Evolutionary conservation across 1,140 invertebrate genomes (phyloP).

Genomic region (Drosophila elegans): DNA sequence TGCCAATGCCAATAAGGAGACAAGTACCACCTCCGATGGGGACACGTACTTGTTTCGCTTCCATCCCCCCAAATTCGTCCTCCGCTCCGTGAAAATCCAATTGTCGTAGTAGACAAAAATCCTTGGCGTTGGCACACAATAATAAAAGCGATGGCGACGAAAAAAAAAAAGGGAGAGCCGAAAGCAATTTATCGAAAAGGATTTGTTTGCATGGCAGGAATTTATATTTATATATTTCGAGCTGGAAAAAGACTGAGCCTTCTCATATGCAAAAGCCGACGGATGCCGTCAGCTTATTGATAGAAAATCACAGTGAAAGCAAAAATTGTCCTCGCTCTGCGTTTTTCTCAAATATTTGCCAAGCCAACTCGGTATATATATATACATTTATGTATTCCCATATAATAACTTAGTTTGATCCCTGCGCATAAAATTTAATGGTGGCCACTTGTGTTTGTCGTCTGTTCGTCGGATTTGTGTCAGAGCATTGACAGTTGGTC

Average conservation of each 20-base stretch:
- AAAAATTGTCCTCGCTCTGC: conserved; percentile 24
- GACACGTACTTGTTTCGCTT: conserved; percentile 58
- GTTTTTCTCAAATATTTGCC: conserved; percentile 50
- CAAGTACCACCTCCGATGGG: conserved; percentile 43
- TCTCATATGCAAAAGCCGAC: conserved; percentile 71
- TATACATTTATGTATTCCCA: conserved; percentile 35
- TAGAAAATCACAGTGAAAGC: conserved; percentile 48
- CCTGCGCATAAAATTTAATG: conserved; percentile 66
- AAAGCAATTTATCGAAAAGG: conserved; percentile 72
- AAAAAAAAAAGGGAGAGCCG: conserved; percentile 38
- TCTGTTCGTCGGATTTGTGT: conserved; percentile 38
- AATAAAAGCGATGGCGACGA: conserved; percentile 24
- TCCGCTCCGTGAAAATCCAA: conserved; percentile 47
- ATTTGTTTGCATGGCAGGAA: conserved; percentile 74
- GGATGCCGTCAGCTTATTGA: conserved; percentile 65
- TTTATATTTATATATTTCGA: conserved; percentile 70
- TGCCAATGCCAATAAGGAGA: conserved; percentile 64
- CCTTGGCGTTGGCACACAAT: conserved; percentile 47
- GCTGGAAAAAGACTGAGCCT: conserved; percentile 13
- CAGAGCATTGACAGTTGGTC: conserved; percentile 60
- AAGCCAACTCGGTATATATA: conserved; percentile 5
- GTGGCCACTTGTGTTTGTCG: conserved; percentile 63
- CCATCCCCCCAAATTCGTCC: background rate
- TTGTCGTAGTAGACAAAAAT: conserved; percentile 73
- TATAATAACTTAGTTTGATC: conserved; percentile 74